Base-by-base conservation (phyloP, 2,797 vertebrate genomes). In the Manis javanica region DNA sequence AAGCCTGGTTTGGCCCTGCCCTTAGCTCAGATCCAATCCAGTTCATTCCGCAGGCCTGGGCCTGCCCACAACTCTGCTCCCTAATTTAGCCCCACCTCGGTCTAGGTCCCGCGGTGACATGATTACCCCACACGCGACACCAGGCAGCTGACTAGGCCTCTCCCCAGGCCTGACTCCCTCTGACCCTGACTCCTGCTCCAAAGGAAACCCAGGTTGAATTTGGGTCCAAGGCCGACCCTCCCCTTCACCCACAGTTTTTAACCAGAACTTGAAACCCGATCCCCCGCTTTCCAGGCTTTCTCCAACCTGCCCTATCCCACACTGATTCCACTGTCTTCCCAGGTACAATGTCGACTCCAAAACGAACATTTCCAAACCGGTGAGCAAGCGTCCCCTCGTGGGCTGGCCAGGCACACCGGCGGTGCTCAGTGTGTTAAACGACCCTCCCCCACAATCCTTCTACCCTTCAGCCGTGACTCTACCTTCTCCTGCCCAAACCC, bases 291-390 rank as follows among this genome's bases (percentile, higher is more conserved):
- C 68, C 72, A 34, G 46, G 34, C 61, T 66, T 55, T 26, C 81
- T 34, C n/a, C 68, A 34, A n/a, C 11, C 57, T 69, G 55, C 57
- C 79, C 79, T 14, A 2, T 42, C 92, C 93, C 94, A 95, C 10
- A 34, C n/a, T 29, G 12, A 66, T 77, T 77, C 77, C 84, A 14
- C 87, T 97, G 68, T 97, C 90, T 75, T 96, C 91, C 68, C 98
- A 99, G 99, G 98, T 99, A 99, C 98, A 99, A 99, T 69, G 99
- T 99, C 95, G 99, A 99, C 98, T 99, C 99, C 95, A 99, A 99
- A 98, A 99, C 99, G 98, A 99, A 99, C 95, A 98, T 99, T 97
- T 99, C 99, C 96, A 99, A 99, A 98, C 99, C 99, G 87, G 99
- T 99, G 98, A 99, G 99, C 93, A 0, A 71, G 84, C 84, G 7